Evolutionary conservation across 2,797 vertebrate species (phyloP).

Genomic region (Sparus aurata): DNA sequence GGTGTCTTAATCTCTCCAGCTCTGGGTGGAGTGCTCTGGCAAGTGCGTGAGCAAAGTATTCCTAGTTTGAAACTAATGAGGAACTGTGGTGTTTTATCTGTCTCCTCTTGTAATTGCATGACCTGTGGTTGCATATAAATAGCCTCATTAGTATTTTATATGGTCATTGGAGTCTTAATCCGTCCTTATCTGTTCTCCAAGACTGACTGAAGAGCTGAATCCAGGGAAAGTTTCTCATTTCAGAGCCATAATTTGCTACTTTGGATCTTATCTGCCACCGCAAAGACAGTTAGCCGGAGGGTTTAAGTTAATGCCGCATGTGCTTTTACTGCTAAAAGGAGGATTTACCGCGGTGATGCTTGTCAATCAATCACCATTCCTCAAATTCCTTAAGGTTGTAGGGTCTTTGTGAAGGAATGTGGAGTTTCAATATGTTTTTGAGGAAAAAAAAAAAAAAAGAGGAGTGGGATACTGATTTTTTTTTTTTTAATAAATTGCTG

Average conservation of each 20-base stretch:
- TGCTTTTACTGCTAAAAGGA: neutral
- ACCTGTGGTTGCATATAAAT: conserved; percentile 82
- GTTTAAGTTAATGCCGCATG: neutral
- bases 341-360: conserved; percentile 7
- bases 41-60: conserved; percentile 40
- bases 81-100: conserved; percentile 68
- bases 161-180: conserved; percentile 69
- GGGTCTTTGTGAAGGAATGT: conserved; percentile 48
- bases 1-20: conserved; percentile 34
- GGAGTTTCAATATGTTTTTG: neutral
- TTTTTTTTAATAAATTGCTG: no score
- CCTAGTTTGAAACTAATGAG: conserved; percentile 65
- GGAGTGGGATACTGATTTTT: no score
- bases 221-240: conserved; percentile 61
- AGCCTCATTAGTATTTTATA: conserved; percentile 79
- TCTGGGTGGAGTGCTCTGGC: conserved; percentile 28
- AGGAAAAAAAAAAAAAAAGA: neutral
- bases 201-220: conserved; percentile 51
- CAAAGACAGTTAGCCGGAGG: conserved; percentile 12
- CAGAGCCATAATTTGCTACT: conserved; percentile 38
- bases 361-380: conserved; percentile 51
- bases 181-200: conserved; percentile 65
- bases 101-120: conserved; percentile 67
- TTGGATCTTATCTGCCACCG: conserved; percentile 51
- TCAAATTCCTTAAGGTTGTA: conserved; percentile 52